Conservation (phyloP, 2,888 invertebrate genomes). For the Acrobasis repandana region DNA sequence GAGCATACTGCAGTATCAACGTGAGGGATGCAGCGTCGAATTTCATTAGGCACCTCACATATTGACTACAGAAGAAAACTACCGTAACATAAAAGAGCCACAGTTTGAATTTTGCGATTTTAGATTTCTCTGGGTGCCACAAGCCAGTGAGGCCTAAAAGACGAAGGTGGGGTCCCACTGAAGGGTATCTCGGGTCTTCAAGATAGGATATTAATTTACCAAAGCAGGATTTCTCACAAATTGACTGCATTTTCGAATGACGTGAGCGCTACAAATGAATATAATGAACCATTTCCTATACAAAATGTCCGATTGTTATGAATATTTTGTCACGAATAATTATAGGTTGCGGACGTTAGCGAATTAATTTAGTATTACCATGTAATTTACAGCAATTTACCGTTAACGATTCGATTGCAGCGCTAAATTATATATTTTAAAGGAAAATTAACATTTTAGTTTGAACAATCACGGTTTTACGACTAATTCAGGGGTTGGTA, state of each 20-base stretch:
- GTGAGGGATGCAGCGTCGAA: conserved; percentile 45
- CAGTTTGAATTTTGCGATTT: conserved; percentile 42
- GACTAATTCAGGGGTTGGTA: not conserved
- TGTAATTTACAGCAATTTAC: conserved; percentile 36
- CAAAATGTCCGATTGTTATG: conserved; percentile 44
- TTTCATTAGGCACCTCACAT: conserved; percentile 49
- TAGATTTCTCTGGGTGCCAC: conserved; percentile 48
- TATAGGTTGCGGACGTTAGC: conserved; percentile 40
- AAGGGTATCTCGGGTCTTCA: conserved; percentile 53
- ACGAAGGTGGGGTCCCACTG: conserved; percentile 54
- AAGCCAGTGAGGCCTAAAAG: conserved; percentile 48
- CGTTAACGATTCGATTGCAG: conserved; percentile 12
- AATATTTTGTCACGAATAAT: conserved; percentile 51
- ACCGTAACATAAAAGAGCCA: conserved; percentile 45
- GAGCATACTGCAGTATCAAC: conserved; percentile 55
- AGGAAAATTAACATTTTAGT: conserved; percentile 11
- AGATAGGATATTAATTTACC: conserved; percentile 38
- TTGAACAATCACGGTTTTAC: not conserved
- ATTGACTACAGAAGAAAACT: conserved; percentile 55
- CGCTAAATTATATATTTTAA: conserved; percentile 11
- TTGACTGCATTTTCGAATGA: not conserved
- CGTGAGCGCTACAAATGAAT: not conserved
- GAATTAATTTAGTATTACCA: conserved; percentile 46
- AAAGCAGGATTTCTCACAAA: not conserved
- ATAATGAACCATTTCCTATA: not conserved